Conservation (phyloP, 2,113 vertebrate genomes). For the Campylomormyrus tamandua region DNA sequence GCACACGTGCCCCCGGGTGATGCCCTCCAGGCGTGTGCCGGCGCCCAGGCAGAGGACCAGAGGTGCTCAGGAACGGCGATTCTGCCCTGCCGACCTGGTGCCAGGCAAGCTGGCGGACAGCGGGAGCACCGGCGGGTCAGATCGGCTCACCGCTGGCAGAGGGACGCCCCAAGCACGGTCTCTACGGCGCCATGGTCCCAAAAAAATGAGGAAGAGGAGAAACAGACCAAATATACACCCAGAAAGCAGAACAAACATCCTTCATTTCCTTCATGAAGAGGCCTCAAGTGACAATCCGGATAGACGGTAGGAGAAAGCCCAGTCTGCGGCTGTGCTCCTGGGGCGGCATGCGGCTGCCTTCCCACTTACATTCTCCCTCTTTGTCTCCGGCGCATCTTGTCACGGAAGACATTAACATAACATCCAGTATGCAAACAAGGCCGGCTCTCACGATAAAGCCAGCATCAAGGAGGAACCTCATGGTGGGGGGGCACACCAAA, state of each 20-base stretch:
- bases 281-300: conserved; percentile 31
- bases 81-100: not conserved
- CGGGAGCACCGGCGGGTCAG: conserved; percentile 30
- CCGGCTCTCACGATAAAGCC: conserved; percentile 43
- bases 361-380: conserved; percentile 18
- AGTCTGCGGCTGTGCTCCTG: conserved; percentile 1
- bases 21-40: not conserved
- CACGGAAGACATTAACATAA: conserved; percentile 43
- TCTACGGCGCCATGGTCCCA: conserved; percentile 8
- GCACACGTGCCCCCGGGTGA: not conserved
- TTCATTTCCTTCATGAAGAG: conserved; percentile 22
- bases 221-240: conserved; percentile 24
- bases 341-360: conserved; percentile 27
- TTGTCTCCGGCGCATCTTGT: conserved; percentile 40
- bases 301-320: not conserved
- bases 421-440: conserved; percentile 59
- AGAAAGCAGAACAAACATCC: conserved; percentile 23
- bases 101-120: not conserved
- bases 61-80: not conserved
- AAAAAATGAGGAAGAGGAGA: not conserved
- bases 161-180: conserved; percentile 24
- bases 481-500: conserved; percentile 24
- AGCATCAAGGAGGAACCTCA: conserved; percentile 36
- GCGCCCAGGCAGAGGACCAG: not conserved
- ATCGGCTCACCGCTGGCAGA: conserved; percentile 30